Conservation (phyloP, 2,797 vertebrate species). For the Syndactyla subalaris region DNA sequence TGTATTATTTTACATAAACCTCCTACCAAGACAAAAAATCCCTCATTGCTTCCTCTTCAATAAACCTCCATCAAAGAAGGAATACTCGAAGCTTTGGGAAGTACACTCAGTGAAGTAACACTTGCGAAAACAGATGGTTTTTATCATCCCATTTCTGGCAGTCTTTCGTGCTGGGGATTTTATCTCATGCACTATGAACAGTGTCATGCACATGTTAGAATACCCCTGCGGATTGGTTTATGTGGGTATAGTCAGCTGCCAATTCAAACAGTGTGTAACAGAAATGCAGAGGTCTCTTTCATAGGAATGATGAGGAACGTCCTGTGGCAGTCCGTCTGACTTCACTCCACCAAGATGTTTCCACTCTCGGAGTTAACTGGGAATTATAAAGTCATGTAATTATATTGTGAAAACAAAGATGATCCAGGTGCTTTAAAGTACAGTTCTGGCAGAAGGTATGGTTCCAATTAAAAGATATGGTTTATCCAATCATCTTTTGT, state of each 20-base stretch:
- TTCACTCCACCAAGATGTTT: not conserved
- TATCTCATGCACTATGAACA: slow-evolving; percentile 12
- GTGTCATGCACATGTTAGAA: slow-evolving; percentile 43
- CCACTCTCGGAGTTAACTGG: not conserved
- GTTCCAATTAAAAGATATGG: not conserved
- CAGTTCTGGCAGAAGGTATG: not conserved
- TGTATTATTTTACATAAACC: not conserved
- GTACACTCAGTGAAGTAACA: not conserved
- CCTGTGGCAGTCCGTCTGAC: not conserved
- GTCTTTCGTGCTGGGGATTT: not conserved
- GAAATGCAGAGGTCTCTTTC: slow-evolving; percentile 25
- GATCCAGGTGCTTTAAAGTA: not conserved
- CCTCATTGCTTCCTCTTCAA: not conserved
- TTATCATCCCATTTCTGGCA: slow-evolving; percentile 44
- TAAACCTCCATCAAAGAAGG: not conserved
- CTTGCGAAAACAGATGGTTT: slow-evolving; percentile 27
- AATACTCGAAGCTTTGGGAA: not conserved
- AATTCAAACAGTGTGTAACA: slow-evolving; percentile 28
- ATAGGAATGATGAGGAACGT: not conserved
- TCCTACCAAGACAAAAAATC: not conserved
- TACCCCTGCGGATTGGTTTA: slow-evolving; percentile 2
- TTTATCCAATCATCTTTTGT: not conserved
- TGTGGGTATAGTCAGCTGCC: slow-evolving; percentile 48
- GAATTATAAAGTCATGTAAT: not conserved
- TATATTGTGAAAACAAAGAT: not conserved